A percentile compares a stretch with the other conserved stretches of the same genome.
Conservation (phyloP, 2,888 invertebrate genomes). For the Hypomecis atomaria region DNA sequence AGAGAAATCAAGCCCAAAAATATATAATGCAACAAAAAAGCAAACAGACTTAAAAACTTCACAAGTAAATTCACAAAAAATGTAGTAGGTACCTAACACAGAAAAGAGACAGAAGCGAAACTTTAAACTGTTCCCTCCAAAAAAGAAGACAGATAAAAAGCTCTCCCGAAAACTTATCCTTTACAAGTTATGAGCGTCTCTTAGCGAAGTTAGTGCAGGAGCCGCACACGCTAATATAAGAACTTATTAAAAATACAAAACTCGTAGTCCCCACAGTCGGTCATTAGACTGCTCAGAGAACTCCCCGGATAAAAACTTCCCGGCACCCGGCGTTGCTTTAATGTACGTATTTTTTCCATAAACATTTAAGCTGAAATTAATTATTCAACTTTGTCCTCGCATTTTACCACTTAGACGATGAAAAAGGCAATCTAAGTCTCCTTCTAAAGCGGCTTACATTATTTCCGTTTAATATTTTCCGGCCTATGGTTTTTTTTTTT, state of each 20-base stretch:
- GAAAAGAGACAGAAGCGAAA: background rate
- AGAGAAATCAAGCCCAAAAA: too few species aligned
- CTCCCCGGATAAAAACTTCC: conserved; percentile 52
- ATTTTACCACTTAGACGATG: conserved; percentile 34
- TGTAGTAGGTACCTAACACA: too few species aligned
- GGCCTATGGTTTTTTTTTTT: background rate
- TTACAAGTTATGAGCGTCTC: conserved; percentile 35
- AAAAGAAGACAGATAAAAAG: conserved; percentile 17
- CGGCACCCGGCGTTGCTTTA: conserved; percentile 50
- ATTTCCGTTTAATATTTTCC: conserved; percentile 3
- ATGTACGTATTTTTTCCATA: conserved; percentile 54
- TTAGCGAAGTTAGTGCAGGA: conserved; percentile 43
- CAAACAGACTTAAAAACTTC: too few species aligned
- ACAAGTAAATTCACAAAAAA: too few species aligned
- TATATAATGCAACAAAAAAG: too few species aligned
- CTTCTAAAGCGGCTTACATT: conserved; percentile 29
- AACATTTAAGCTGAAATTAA: conserved; percentile 55
- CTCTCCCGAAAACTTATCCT: conserved; percentile 28
- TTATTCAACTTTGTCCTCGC: conserved; percentile 54
- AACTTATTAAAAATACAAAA: conserved; percentile 72
- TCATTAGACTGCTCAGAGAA: conserved; percentile 55
- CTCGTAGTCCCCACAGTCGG: conserved; percentile 57
- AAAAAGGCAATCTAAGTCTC: conserved; percentile 38
- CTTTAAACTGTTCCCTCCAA: conserved; percentile 19
- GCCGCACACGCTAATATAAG: conserved; percentile 56